Evolutionary conservation across 1,140 invertebrate species (phyloP), one percentile per base, ranked within the genome.

Genomic region (Conus ventricosus): DNA sequence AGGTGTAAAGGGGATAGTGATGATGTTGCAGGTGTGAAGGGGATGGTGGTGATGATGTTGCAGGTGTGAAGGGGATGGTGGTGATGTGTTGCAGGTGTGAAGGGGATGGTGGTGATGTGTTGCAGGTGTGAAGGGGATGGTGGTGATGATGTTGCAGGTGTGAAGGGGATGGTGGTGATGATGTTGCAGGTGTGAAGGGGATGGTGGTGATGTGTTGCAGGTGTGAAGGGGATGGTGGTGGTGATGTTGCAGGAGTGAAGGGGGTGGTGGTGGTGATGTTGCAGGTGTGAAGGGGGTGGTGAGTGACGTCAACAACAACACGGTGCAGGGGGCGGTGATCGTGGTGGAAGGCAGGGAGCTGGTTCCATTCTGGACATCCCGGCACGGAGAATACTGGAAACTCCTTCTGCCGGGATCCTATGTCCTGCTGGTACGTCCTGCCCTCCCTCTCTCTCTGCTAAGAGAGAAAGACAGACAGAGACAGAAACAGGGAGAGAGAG

Each of bases 261-360:
- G 13, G 6, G 55, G 13, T 57, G 55, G 13, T 57, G 55, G 13
- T 57, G 55, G 55, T 57, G 55, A 57, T 15, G 57, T 60, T 60
- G 8, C 84, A 93, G 92, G 92, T 51, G 91, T 93, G 5, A 92
- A 91, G 87, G 92, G 92, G 15, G 51, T 93, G 39, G 88, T 93
- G 71, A 67, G 80, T 20, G 87, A 85, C 53, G 81, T 85, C 54
- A 85, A 89, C 39, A 81, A 82, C 13, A 80, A 90, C 55, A 15
- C 71, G 39, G 84, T 91, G 7, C n/a, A n/a, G 13, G 25, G 27
- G n/a, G 90, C 89, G 25, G 25, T 27, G 8, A 63, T 93, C 8
- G 87, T 27, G 39, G 57, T 92, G 0, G 25, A 71, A 17, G 91
- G 90, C 27, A 80, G 97, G 0, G 96, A 92, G 80, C n/a, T 78